Evolutionary conservation across 2,797 vertebrate species (phyloP), one percentile per base, ranked within the genome.

Genomic region (Acomys russatus): DNA sequence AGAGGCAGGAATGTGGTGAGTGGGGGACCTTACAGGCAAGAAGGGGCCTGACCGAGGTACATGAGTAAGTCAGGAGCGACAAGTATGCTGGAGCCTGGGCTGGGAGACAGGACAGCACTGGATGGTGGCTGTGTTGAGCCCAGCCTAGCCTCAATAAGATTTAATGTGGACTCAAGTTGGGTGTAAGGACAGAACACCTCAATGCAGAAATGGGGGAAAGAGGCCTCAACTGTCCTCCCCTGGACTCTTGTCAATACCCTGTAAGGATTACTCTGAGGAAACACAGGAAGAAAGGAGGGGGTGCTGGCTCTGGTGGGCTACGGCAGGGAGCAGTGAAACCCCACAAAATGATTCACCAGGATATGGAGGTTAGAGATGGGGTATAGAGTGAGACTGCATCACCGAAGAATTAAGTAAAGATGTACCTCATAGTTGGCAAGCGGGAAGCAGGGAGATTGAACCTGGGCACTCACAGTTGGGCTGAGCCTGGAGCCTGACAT

Each of bases 281-380:
- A 30, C 61, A 49, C 15, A 12, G 73, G 71, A 20, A 71, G 35
- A 51, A 70, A 85, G 64, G 28, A 71, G 33, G 6, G 23, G 23
- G n/a, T 59, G 49, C 12, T 9, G 15, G 25, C 23, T 74, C 35
- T n/a, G 10, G 9, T 35, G 54, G 54, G 25, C 54, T 59, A 10
- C 1, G 23, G 1, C 14, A 30, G 35, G 70, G 12, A 74, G 25
- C 28, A 0, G 10, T 6, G 20, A 14, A n/a, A 79, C 30, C 70
- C n/a, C 2, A 33, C 15, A 49, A 68, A 25, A 0, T 38, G 15
- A 54, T 4, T 66, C 49, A 0, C 4, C 17, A 22, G 22, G 28
- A 12, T 70, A 12, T 11, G 8, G 6, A 44, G 25, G n/a, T 7
- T 28, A n/a, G 33, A 80, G 51, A 23, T 25, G 9, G 9, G 17